A percentile compares a stretch with the other conserved stretches of the same genome.
These are phyloP conservation scores for Pristionchus maxplancki DNA, from an alignment of 2,888 invertebrate genomes.

Conservation along the genomic window DNA sequence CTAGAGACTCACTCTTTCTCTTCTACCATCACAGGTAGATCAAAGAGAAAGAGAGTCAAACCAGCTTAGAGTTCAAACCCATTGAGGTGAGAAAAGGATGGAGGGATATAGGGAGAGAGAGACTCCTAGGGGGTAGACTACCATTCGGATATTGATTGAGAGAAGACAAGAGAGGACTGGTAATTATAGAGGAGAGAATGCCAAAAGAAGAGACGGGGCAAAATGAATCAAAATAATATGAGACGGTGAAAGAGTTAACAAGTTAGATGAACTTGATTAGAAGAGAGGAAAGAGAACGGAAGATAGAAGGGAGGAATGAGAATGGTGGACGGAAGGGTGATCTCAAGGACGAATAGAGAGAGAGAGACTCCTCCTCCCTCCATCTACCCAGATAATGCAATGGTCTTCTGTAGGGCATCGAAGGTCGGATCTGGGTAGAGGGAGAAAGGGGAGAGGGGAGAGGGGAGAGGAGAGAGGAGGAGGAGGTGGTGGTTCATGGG, in stretches of 20 bases:
- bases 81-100: constrained; percentile 2
- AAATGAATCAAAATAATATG: not conserved
- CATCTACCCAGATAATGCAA: constrained; percentile 19
- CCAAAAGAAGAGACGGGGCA: not conserved
- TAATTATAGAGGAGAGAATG: constrained; percentile 42
- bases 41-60: constrained; percentile 35
- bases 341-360: not conserved
- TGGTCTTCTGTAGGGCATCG: constrained; percentile 43
- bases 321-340: not conserved
- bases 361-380: not conserved
- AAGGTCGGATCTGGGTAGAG: constrained; percentile 27
- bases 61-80: constrained; percentile 21
- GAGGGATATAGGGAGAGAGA: not conserved
- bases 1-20: constrained; percentile 4
- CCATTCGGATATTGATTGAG: not conserved
- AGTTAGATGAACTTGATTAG: constrained; percentile 12
- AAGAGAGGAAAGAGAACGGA: constrained; percentile 7
- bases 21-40: not conserved
- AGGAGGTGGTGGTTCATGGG: not conserved
- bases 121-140: not conserved
- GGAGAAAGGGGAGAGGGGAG: not conserved
- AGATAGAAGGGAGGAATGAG: constrained; percentile 26
- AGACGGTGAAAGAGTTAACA: constrained; percentile 15
- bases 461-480: not conserved
- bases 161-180: constrained; percentile 6